phyloP scores from a whole-genome alignment of 2,113 vertebrate species.

The Mus spicilegus region DNA sequence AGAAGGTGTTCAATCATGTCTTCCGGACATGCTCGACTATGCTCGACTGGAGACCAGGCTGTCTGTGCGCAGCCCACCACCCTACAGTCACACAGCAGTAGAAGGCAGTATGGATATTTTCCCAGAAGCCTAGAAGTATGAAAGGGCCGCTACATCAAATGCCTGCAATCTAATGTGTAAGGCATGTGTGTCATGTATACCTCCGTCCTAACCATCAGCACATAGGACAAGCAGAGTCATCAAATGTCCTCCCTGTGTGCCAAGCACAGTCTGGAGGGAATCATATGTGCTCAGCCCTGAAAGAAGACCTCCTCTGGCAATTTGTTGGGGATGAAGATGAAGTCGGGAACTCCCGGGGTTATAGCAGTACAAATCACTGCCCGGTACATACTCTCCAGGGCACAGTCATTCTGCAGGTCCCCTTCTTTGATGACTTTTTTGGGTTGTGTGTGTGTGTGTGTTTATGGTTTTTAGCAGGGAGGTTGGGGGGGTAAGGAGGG shows the following conservation, averaged over 20 bases:
- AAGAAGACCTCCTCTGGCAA: slow-evolving; percentile 1
- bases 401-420: neutral
- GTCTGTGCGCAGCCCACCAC: no score
- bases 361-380: neutral
- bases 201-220: neutral
- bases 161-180: neutral
- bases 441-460: no score
- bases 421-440: neutral
- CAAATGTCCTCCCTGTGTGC: neutral
- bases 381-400: neutral
- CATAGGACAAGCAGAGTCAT: neutral
- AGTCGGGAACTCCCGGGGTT: neutral
- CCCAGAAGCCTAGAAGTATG: neutral
- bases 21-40: no score
- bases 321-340: neutral
- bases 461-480: neutral
- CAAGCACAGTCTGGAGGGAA: neutral
- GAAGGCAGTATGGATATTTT: neutral
- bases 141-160: neutral
- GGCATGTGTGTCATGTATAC: neutral
- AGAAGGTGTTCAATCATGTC: no score
- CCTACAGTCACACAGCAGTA: no score
- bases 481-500: neutral
- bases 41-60: no score
- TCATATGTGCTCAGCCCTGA: neutral